A percentile compares a stretch with the other conserved stretches of the same genome.
Evolutionary conservation across 2,113 vertebrate species (phyloP).

Genomic region (Cyphomyrus plagiostoma): DNA sequence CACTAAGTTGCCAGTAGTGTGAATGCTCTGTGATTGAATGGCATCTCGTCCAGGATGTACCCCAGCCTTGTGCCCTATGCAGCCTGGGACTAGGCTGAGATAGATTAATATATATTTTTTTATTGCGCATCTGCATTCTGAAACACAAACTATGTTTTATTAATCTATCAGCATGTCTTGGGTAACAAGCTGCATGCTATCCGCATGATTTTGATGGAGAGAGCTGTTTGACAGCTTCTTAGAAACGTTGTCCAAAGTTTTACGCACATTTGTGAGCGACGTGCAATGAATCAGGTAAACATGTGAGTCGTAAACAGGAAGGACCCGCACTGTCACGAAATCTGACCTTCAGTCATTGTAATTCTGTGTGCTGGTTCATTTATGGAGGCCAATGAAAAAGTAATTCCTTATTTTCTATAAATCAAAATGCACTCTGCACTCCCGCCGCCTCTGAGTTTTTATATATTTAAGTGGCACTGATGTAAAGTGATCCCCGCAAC

Average conservation of each 20-base stretch:
- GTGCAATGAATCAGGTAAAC: conserved; percentile 31
- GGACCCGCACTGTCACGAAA: conserved; percentile 52
- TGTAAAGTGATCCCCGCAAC: not conserved
- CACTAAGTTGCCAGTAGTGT: not conserved
- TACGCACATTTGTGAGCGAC: not conserved
- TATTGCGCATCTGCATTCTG: not conserved
- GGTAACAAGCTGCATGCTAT: not conserved
- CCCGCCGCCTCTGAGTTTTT: conserved; percentile 52
- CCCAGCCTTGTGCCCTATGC: not conserved
- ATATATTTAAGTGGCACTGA: not conserved
- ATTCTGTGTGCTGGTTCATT: conserved; percentile 60
- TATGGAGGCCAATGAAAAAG: conserved; percentile 52
- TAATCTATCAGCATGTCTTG: not conserved
- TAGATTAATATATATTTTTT: not conserved
- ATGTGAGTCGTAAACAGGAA: conserved; percentile 44
- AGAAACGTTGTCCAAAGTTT: conserved; percentile 5
- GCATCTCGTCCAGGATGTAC: not conserved
- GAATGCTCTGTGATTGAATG: not conserved
- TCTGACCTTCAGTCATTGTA: conserved; percentile 61
- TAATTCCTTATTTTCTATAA: conserved; percentile 49
- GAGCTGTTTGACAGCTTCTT: not conserved
- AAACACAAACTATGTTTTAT: not conserved
- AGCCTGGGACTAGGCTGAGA: not conserved
- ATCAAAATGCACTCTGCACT: conserved; percentile 49
- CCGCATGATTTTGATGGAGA: not conserved